Evolutionary conservation across 1,140 invertebrate genomes (phyloP).

Genomic region (Maconellicoccus hirsutus): DNA sequence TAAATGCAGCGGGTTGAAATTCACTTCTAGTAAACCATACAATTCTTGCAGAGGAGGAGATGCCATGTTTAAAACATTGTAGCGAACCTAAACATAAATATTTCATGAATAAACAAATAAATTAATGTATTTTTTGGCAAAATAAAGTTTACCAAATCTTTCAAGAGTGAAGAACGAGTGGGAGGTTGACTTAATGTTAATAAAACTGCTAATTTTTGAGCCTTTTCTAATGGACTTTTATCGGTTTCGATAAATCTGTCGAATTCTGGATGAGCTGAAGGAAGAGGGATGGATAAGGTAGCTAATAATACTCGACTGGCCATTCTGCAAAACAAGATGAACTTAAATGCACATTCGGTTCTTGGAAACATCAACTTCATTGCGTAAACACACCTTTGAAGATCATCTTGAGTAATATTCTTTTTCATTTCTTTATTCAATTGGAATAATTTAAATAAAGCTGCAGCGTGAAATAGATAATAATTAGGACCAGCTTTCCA

Average conservation of each 20-base stretch:
- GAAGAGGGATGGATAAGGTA: constrained; percentile 85
- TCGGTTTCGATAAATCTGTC: constrained; percentile 94
- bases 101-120: constrained; percentile 21
- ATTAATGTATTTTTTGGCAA: not conserved
- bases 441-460: constrained; percentile 85
- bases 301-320: constrained; percentile 84
- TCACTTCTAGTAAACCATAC: constrained; percentile 83
- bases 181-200: constrained; percentile 81
- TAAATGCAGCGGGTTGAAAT: constrained; percentile 87
- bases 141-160: constrained; percentile 56
- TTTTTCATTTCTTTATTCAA: constrained; percentile 93
- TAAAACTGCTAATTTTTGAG: constrained; percentile 78
- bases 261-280: constrained; percentile 89
- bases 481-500: constrained; percentile 86
- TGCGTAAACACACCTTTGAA: constrained; percentile 53
- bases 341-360: too few species aligned
- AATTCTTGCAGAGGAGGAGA: constrained; percentile 78
- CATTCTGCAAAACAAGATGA: constrained; percentile 69
- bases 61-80: constrained; percentile 75
- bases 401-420: constrained; percentile 82
- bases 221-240: constrained; percentile 87
- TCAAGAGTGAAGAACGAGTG: constrained; percentile 72
- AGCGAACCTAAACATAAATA: constrained; percentile 43
- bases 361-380: constrained; percentile 12
- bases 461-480: constrained; percentile 94